A percentile compares a stretch with the other conserved stretches of the same genome.
Conservation (phyloP, 2,888 invertebrate genomes). For the Ferrisia virgata region DNA sequence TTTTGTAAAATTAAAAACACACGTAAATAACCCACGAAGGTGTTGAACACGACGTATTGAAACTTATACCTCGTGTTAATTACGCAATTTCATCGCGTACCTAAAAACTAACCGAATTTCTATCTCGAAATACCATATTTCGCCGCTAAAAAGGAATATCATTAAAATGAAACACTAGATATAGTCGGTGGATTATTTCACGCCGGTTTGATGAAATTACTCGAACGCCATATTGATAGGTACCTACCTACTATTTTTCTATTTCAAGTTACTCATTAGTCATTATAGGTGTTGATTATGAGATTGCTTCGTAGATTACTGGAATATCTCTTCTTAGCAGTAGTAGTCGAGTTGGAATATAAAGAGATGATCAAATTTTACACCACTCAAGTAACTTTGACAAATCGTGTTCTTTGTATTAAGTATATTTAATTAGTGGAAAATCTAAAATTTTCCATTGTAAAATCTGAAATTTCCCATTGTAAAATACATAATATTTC, state of each 20-base stretch:
- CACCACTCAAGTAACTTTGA: no score
- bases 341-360: no score
- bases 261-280: not conserved
- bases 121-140: not conserved
- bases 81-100: constrained; percentile 3
- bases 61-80: constrained; percentile 8
- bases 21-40: not conserved
- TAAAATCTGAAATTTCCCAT: no score
- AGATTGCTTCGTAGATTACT: no score
- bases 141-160: not conserved
- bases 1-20: constrained; percentile 11
- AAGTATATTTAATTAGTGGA: no score
- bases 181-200: not conserved
- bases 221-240: no score
- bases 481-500: no score
- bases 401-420: no score
- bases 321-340: no score
- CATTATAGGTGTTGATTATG: no score
- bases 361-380: no score
- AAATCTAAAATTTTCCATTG: no score
- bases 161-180: constrained; percentile 5
- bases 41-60: not conserved
- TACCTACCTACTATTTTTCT: not conserved
- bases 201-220: not conserved
- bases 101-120: not conserved